Percentiles rank a stretch among this genome's conserved stretches.
Evolutionary conservation across 1,140 invertebrate genomes (phyloP).

Genomic region (Carcinoscorpius rotundicauda): DNA sequence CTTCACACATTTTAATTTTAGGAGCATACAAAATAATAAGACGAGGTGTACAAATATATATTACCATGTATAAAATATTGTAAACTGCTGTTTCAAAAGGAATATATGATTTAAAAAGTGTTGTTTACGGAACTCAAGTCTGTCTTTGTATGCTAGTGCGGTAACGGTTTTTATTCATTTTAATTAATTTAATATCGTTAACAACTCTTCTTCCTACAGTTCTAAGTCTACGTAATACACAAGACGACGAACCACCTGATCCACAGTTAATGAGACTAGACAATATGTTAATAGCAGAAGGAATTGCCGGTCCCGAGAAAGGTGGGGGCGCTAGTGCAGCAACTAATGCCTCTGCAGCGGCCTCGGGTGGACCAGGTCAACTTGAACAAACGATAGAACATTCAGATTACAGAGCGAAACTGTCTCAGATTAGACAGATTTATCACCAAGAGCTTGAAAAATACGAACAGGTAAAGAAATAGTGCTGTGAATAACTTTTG

Average conservation of each 20-base stretch:
- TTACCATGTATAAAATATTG: no score
- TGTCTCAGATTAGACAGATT: slow-evolving; percentile 97
- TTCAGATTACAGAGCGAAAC: slow-evolving; percentile 96
- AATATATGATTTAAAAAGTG: no score
- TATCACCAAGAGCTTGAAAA: slow-evolving; percentile 99
- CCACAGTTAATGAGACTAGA: slow-evolving; percentile 97
- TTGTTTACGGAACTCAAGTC: no score
- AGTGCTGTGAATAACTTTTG: no score
- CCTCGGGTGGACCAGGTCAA: slow-evolving; percentile 48
- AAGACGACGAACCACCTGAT: slow-evolving; percentile 97
- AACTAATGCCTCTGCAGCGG: slow-evolving; percentile 77
- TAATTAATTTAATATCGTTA: no score
- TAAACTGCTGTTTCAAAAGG: no score
- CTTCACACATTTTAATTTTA: no score
- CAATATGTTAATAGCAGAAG: slow-evolving; percentile 99
- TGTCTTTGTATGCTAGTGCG: no score
- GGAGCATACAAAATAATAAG: no score
- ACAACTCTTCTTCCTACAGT: slow-evolving; percentile 47
- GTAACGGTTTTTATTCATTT: no score
- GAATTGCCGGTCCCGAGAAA: slow-evolving; percentile 95
- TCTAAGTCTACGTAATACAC: slow-evolving; percentile 85
- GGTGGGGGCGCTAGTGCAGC: slow-evolving; percentile 84
- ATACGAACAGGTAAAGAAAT: slow-evolving; percentile 71
- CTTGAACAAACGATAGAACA: slow-evolving; percentile 96
- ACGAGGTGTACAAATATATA: no score